phyloP scores from a whole-genome alignment of 2,113 vertebrate genomes.

The Microtus pennsylvanicus region DNA sequence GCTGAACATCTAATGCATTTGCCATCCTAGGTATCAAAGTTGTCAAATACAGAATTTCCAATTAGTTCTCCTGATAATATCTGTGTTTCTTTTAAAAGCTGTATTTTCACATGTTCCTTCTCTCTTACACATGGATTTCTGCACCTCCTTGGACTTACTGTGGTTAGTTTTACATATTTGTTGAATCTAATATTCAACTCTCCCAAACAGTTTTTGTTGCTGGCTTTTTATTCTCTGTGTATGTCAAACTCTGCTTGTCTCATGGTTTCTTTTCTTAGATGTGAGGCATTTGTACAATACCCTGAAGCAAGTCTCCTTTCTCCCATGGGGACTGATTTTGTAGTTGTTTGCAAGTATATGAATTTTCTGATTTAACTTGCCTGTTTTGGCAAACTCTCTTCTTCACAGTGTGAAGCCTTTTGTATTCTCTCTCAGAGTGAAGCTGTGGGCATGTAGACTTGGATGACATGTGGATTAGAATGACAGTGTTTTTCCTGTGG shows the following conservation, averaged over 20 bases:
- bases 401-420: not conserved
- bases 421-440: not conserved
- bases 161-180: not conserved
- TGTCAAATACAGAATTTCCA: not conserved
- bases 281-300: not conserved
- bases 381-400: not conserved
- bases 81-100: not conserved
- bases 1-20: not conserved
- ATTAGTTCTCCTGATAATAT: no score
- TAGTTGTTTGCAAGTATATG: not conserved
- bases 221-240: not conserved
- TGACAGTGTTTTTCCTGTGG: not conserved
- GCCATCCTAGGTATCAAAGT: not conserved
- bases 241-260: not conserved
- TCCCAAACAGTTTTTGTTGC: not conserved
- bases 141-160: not conserved
- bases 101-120: not conserved
- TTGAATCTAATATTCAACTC: not conserved
- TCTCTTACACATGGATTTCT: not conserved
- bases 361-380: conserved; percentile 3
- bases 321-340: not conserved
- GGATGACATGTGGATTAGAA: not conserved
- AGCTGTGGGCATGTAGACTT: not conserved
- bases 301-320: not conserved
- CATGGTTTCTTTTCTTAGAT: conserved; percentile 2